Conservation (phyloP, 2,113 vertebrate species). For the Sialia sialis region DNA sequence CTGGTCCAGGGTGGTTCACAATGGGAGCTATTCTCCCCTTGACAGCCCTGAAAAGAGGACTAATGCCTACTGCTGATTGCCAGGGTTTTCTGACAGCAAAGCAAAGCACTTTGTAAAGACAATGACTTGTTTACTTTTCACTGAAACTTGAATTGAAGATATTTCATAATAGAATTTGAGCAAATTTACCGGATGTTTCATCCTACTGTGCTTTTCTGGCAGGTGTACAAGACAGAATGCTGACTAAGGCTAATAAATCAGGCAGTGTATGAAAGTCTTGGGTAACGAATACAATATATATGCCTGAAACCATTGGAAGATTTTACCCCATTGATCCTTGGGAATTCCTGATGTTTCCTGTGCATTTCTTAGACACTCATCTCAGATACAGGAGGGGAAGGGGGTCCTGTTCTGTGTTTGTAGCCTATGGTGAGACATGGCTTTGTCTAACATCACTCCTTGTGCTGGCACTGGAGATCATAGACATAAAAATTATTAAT, state of each 20-base stretch:
- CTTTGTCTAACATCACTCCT: background rate
- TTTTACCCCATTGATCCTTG: slow-evolving; percentile 30
- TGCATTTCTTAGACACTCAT: slow-evolving; percentile 29
- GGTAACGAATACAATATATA: slow-evolving; percentile 40
- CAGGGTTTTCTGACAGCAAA: slow-evolving; percentile 30
- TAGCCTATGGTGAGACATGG: background rate
- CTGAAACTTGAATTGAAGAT: slow-evolving; percentile 62
- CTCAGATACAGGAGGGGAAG: background rate
- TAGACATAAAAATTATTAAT: slow-evolving; percentile 47
- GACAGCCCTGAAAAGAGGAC: background rate
- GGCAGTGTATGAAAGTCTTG: slow-evolving; percentile 29
- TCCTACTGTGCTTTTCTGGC: slow-evolving; percentile 62
- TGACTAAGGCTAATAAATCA: slow-evolving; percentile 70
- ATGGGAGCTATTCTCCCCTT: background rate
- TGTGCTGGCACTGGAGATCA: background rate
- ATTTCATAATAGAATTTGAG: slow-evolving; percentile 69
- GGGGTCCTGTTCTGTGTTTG: slow-evolving; percentile 1
- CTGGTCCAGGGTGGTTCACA: background rate
- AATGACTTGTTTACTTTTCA: slow-evolving; percentile 70
- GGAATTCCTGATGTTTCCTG: slow-evolving; percentile 39
- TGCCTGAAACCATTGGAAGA: slow-evolving; percentile 12
- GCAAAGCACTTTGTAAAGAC: slow-evolving; percentile 57
- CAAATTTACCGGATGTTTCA: slow-evolving; percentile 74
- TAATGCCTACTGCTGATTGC: background rate
- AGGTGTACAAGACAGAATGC: slow-evolving; percentile 55